Evolutionary conservation across 2,113 vertebrate genomes (phyloP), one percentile per base, ranked within the genome.

Genomic region (Ictalurus furcatus): DNA sequence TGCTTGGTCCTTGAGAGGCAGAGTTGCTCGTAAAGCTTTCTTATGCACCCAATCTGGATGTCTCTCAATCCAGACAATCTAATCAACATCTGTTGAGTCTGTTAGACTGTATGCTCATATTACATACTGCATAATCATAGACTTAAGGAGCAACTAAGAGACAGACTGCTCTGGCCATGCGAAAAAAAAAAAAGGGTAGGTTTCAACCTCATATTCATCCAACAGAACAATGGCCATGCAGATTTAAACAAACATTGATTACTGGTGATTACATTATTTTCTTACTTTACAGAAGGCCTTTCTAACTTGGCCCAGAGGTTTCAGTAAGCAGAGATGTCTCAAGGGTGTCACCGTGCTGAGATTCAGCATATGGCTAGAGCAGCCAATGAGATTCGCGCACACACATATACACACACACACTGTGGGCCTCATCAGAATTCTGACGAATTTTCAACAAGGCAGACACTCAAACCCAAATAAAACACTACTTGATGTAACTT

Each of bases 371-470:
- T 69, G 76, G 69, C 54, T 74, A 5, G n/a, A 81, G 34, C 84
- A 80, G 44, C 44, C 76, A 54, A 54, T 88, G 89, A 71, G 86
- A 88, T 71, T 84, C 67, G 16, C 25, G 1, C 48, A 21, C 73
- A 25, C 37, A 76, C 11, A 28, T 6, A 54, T 28, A 54, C 48
- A 79, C 73, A 76, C 37, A 79, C 28, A 80, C 6, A 80, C 25
- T 34, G 52, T 59, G 89, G 56, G 34, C 79, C 85, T 87, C 61
- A 80, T 58, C 76, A 71, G 78, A 88, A 90, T 76, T 67, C 89
- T 76, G 76, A 83, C 74, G 61, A 40, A 88, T 88, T 30, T 65
- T 76, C 56, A 88, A 81, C 87, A 76, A 56, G 78, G 87, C 87
- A 85, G 37, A 48, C 56, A 48, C 73, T 73, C 65, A 54, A n/a